A percentile compares a stretch with the other conserved stretches of the same genome.
Conservation (phyloP, 2,113 vertebrate genomes). For the Neoarius graeffei region DNA sequence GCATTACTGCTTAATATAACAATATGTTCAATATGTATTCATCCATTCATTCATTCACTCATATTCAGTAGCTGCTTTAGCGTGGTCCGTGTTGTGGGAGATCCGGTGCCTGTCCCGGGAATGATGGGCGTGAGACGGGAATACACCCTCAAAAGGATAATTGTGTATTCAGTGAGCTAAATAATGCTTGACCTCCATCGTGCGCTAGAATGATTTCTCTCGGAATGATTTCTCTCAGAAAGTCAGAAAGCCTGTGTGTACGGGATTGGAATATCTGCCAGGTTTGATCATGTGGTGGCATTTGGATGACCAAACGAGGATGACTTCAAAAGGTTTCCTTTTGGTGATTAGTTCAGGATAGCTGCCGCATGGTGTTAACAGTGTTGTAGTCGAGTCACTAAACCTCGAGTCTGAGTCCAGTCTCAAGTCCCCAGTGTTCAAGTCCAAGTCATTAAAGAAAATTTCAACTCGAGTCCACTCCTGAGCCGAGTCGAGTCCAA, state of each 20-base stretch:
- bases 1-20: background rate
- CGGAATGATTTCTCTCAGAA: background rate
- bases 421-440: too few species aligned
- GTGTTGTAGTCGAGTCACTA: too few species aligned
- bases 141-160: background rate
- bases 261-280: background rate
- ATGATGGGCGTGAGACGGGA: background rate
- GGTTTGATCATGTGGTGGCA: background rate
- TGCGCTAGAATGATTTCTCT: background rate
- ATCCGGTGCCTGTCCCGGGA: background rate
- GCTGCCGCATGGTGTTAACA: too few species aligned
- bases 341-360: too few species aligned
- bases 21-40: background rate
- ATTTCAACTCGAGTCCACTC: too few species aligned
- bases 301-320: too few species aligned
- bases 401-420: too few species aligned
- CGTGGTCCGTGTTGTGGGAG: background rate
- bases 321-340: too few species aligned
- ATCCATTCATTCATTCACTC: background rate
- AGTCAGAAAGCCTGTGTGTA: background rate
- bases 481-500: too few species aligned
- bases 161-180: background rate
- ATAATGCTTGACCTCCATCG: background rate
- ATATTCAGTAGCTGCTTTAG: background rate
- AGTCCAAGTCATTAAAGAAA: too few species aligned